Base-by-base conservation (phyloP, 1,140 invertebrate species). In the Sycobia sp. region DNA sequence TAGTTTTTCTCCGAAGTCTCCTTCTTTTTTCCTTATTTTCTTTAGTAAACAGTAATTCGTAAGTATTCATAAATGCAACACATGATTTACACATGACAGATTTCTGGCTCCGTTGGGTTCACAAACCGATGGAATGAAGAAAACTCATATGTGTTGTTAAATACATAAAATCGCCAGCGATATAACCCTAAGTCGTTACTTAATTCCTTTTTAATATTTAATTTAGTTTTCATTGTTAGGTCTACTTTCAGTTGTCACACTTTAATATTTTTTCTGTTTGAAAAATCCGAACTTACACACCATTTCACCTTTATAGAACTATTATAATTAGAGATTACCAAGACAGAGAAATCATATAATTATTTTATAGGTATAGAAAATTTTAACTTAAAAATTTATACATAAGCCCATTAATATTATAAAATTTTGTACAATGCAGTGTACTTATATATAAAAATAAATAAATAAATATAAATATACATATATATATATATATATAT, bases 151-250 rank as follows among this genome's bases (percentile, higher is more conserved):
- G 63, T 62, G 71, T 70, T 68, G 62, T 71, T 74, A 71, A 76
- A 73, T 72, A 73, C 65, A 74, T 73, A 71, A 77, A 72, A 76
- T 79, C 76, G 75, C 73, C 74, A 74, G 72, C 75, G 69, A 80
- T 70, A 71, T 77, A 69, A 75, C 54, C 65, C 62, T 73, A 73
- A 63, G 51, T 66, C 23, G 50, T 65, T 56, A 22, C n/a, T 62
- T 64, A 14, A 7, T 64, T 54, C 41, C 27, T 29, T 11, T 65
- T 59, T 59, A 22, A 62, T n/a, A n/a, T 62, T 66, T 27, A 64
- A 65, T 67, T 66, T 63, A 56, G 41, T 34, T 61, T 62, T 23
- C 63, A 58, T 60, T 53, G 50, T 51, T 46, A 65, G 34, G 41
- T 51, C 64, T 67, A 58, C 44, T 59, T 63, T 55, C 25, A 36